Evolutionary conservation across 2,797 vertebrate species (phyloP).

Genomic region (Lutjanus argentimaculatus): DNA sequence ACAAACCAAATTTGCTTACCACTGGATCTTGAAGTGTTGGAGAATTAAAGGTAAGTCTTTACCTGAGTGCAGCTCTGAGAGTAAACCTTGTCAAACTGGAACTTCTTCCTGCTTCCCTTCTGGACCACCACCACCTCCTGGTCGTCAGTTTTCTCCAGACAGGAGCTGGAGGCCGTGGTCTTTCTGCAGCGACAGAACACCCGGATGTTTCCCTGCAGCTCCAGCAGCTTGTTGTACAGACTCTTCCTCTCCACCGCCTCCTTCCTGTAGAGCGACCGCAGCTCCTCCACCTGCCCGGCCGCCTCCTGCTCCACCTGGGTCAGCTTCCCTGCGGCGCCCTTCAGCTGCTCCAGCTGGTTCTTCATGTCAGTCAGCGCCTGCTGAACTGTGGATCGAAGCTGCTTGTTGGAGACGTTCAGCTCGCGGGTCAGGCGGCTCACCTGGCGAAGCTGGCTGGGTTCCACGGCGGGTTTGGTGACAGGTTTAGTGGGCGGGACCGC

Average conservation of each 20-base stretch:
- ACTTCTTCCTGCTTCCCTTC: slow-evolving; percentile 76
- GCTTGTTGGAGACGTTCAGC: slow-evolving; percentile 74
- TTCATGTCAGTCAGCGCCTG: slow-evolving; percentile 66
- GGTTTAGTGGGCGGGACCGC: background rate
- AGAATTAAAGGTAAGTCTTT: background rate
- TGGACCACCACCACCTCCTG: slow-evolving; percentile 73
- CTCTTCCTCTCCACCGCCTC: slow-evolving; percentile 77
- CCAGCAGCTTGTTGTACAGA: slow-evolving; percentile 80
- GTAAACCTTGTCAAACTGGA: slow-evolving; percentile 80
- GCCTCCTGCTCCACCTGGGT: slow-evolving; percentile 50
- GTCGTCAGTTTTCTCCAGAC: slow-evolving; percentile 69
- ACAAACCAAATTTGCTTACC: too few species aligned
- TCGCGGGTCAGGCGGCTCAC: slow-evolving; percentile 61
- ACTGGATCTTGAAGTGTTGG: too few species aligned
- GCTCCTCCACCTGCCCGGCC: slow-evolving; percentile 61
- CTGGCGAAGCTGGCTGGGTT: slow-evolving; percentile 58
- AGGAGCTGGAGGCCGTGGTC: slow-evolving; percentile 35
- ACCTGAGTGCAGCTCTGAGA: slow-evolving; percentile 79
- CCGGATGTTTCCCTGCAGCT: slow-evolving; percentile 81
- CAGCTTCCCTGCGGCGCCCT: slow-evolving; percentile 32
- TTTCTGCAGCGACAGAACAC: slow-evolving; percentile 82
- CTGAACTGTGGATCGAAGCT: slow-evolving; percentile 61
- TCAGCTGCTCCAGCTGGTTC: slow-evolving; percentile 64
- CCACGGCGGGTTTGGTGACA: slow-evolving; percentile 27
- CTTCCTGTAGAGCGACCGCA: slow-evolving; percentile 74